Base-by-base conservation (phyloP, 2,888 invertebrate species). In the Yponomeuta evonymella region DNA sequence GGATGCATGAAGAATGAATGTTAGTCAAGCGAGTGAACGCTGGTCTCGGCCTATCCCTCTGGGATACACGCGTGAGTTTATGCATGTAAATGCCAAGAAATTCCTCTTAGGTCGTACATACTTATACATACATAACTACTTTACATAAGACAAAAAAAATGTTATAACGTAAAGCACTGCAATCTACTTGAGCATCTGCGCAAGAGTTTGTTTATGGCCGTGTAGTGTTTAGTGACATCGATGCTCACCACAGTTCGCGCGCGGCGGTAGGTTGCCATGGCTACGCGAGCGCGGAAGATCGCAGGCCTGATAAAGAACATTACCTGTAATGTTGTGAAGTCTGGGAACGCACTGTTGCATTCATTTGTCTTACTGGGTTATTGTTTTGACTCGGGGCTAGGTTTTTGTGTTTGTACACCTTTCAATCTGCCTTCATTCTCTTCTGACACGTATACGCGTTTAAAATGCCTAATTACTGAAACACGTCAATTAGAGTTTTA, bases 181-280 rank as follows among this genome's bases (percentile, higher is more conserved):
- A 58, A 58, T 58, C 51, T 58, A 58, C 51, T 12, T 58, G 51
- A 58, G 51, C 12, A 58, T 58, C 51, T 6, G 51, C 15, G 51
- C 51, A 58, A 58, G 51, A 58, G 51, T 58, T 12, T 58, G 51
- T 58, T 58, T 58, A 58, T 58, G 15, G 15, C 15, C 51, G 51
- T 58, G 51, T 58, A 58, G 36, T 43, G 67, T 69, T 69, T 69
- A 51, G 69, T 58, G 69, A 68, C 71, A 71, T 43, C 33, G 68
- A 71, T 71, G 71, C 71, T 69, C 65, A 71, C 66, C 51, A 43
- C 67, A 65, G 30, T 69, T 48, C 48, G 48, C 48, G n/a, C 36
- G 67, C 67, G 43, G 48, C 67, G 67, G 43, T 48, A 67, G 67
- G 67, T 67, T 33, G 36, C 15, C 36, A 43, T 48, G n/a, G 69